Percentiles rank a stretch among this genome's conserved stretches.
Evolutionary conservation across 2,113 vertebrate species (phyloP).

Genomic region (Willisornis vidua): DNA sequence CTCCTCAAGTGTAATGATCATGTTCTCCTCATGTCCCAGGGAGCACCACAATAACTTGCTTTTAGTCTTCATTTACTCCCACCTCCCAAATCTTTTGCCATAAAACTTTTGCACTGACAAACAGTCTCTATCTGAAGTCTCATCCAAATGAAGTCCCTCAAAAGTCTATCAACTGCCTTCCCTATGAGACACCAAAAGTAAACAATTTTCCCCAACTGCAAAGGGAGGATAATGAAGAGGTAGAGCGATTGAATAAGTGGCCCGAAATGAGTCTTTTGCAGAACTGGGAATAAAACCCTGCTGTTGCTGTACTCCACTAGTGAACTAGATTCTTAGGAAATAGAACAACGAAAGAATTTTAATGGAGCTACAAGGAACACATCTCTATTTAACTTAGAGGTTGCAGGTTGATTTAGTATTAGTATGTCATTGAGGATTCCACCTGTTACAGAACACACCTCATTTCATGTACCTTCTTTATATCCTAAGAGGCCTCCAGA

Average conservation of each 20-base stretch:
- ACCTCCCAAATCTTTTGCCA: background rate
- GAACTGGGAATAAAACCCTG: background rate
- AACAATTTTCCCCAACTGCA: background rate
- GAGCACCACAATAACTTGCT: background rate
- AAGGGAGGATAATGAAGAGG: background rate
- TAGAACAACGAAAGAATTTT: background rate
- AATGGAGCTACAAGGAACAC: background rate
- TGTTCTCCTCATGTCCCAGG: background rate
- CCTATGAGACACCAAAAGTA: background rate
- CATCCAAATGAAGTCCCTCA: background rate
- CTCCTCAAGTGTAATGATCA: conserved; percentile 3
- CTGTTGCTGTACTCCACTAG: background rate
- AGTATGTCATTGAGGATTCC: background rate
- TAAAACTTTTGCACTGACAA: background rate
- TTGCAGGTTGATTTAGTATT: background rate
- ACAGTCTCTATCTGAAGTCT: background rate
- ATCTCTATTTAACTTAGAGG: background rate
- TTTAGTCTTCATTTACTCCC: background rate
- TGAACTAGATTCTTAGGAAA: background rate
- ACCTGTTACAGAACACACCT: background rate
- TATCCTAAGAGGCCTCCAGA: background rate
- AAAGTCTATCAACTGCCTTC: background rate
- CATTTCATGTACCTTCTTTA: background rate
- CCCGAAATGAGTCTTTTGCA: background rate
- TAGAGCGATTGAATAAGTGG: background rate